Base-by-base conservation (phyloP, 2,113 vertebrate genomes). In the Thalassarche chlororhynchos region DNA sequence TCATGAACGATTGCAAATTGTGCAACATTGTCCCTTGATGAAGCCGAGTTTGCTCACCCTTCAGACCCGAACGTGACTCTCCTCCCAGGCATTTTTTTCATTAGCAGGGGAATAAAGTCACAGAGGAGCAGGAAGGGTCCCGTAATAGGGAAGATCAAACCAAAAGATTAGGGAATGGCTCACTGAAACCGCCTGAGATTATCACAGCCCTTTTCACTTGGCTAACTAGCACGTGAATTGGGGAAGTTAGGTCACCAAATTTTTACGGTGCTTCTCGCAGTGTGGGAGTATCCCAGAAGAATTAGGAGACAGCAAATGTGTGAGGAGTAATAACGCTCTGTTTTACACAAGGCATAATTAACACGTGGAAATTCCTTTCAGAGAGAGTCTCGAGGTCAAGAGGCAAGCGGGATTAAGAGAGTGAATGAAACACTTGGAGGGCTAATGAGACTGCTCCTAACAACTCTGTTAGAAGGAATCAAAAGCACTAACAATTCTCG, bases 61-160 rank as follows among this genome's bases (percentile, higher is more conserved):
- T 87, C 1, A 9, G 25, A 52, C 49, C 51, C 5, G 7, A 84
- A 57, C 1, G 17, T 97, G 96, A 90, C 47, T 94, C 64, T 78
- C 61, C 72, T 95, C 28, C 19, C 25, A 71, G 52, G 64, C 60
- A 90, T 97, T 92, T 95, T 95, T 95, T 97, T 79, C 64, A 78
- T 93, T 84, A 90, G n/a, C 60, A 89, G 32, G 21, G 55, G 60
- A 88, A 89, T 84, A 95, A 95, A 96, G 76, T 84, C 80, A 78
- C 38, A 47, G 79, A 71, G 64, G 71, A 72, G 55, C 17, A 72
- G 75, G 51, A 92, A 86, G 28, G 46, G 26, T 89, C 62, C 81
- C 2, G 4, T 76, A 76, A 71, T 34, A 44, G 77, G 83, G 81
- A 78, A 93, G 92, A 92, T 90, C 52, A 71, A 78, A 78, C 70